phyloP scores from a whole-genome alignment of 2,797 vertebrate species.

The Austrolebias charrua region DNA sequence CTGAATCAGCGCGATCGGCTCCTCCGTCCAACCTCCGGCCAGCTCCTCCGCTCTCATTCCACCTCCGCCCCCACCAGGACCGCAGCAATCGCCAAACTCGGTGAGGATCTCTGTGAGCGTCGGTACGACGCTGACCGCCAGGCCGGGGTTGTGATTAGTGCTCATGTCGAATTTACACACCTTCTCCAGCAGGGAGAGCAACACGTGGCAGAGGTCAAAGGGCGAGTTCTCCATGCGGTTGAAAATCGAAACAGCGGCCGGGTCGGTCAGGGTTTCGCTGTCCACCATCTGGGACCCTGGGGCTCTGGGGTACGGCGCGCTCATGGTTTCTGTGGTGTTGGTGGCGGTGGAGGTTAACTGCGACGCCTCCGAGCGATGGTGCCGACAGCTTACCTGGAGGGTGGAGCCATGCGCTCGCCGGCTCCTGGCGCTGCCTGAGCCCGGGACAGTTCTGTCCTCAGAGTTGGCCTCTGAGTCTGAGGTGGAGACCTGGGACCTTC shows the following conservation, averaged over 20 bases:
- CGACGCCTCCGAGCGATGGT: conserved; percentile 72
- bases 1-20: conserved; percentile 92
- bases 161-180: conserved; percentile 93
- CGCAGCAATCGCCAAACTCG: conserved; percentile 88
- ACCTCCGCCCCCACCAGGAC: conserved; percentile 66
- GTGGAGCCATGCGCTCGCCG: conserved; percentile 80
- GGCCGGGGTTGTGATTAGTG: conserved; percentile 87
- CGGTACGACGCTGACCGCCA: conserved; percentile 89
- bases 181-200: conserved; percentile 93
- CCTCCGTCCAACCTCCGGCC: conserved; percentile 90
- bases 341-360: conserved; percentile 36
- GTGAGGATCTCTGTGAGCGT: conserved; percentile 92
- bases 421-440: conserved; percentile 67
- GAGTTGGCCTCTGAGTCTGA: conserved; percentile 93
- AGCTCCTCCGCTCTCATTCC: conserved; percentile 80
- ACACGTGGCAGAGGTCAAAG: conserved; percentile 92
- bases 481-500: conserved; percentile 89
- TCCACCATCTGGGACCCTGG: conserved; percentile 67
- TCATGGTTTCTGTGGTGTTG: conserved; percentile 61
- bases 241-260: conserved; percentile 81
- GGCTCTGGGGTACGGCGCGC: conserved; percentile 67
- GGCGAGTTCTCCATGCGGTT: conserved; percentile 88
- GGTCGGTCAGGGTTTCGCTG: conserved; percentile 79
- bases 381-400: conserved; percentile 73
- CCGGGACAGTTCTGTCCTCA: conserved; percentile 79